Evolutionary conservation across 2,888 invertebrate genomes (phyloP).

Genomic region (Acanthosoma haemorrhoidale): DNA sequence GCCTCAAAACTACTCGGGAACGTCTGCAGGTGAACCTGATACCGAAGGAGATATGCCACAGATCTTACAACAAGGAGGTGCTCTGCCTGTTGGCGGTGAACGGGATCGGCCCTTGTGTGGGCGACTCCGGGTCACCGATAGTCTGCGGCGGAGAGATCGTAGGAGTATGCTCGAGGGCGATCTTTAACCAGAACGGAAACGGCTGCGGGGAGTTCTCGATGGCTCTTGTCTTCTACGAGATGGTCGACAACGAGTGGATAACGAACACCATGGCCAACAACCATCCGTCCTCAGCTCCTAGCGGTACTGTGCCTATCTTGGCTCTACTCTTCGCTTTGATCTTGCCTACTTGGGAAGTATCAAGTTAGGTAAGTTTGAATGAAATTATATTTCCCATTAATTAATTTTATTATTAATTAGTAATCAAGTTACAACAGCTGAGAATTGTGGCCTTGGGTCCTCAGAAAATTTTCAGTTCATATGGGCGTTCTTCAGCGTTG

Average conservation of each 20-base stretch:
- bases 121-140: constrained; percentile 22
- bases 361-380: too few relatives aligned
- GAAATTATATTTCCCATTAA: too few relatives aligned
- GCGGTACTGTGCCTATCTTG: not conserved
- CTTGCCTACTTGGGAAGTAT: too few relatives aligned
- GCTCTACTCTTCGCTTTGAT: not conserved
- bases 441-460: too few relatives aligned
- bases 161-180: constrained; percentile 13
- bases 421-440: too few relatives aligned
- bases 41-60: not conserved
- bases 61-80: not conserved
- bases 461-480: too few relatives aligned
- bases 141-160: constrained; percentile 2
- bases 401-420: too few relatives aligned
- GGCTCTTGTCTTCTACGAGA: not conserved
- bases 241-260: not conserved
- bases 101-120: constrained; percentile 19
- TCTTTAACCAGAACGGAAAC: not conserved
- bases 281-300: not conserved
- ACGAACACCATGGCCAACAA: not conserved
- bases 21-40: not conserved
- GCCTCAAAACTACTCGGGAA: too few relatives aligned
- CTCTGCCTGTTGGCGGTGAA: not conserved
- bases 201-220: not conserved
- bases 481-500: too few relatives aligned